phyloP scores from a whole-genome alignment of 1,140 invertebrate species.

The Dolichoris vasculosae region DNA sequence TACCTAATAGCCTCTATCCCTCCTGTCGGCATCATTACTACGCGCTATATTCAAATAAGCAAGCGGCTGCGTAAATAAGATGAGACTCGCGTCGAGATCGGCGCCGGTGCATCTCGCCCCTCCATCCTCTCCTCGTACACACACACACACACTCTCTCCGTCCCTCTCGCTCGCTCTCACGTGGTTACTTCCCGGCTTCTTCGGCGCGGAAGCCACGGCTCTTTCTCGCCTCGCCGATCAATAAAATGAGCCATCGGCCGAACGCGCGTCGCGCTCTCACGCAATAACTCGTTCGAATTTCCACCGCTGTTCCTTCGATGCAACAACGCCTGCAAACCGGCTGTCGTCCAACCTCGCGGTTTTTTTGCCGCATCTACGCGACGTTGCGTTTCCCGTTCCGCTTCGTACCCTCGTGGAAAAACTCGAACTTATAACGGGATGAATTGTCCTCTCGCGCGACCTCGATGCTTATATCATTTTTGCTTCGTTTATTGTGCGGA shows the following conservation, averaged over 20 bases:
- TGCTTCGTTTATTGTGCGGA: not conserved
- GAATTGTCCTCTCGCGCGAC: not conserved
- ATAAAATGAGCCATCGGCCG: slow-evolving; percentile 70
- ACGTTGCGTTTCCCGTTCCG: not conserved
- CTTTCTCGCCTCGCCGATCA: slow-evolving; percentile 64
- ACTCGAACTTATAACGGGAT: not conserved
- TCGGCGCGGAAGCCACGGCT: not conserved
- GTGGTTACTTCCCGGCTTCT: not conserved
- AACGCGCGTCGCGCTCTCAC: slow-evolving; percentile 21
- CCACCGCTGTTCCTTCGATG: not conserved
- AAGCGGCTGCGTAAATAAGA: too few species aligned
- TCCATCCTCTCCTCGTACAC: not conserved
- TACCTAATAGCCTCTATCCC: too few species aligned
- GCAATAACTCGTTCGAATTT: not conserved
- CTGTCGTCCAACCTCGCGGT: too few species aligned
- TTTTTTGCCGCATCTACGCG: too few species aligned
- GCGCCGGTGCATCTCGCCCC: not conserved
- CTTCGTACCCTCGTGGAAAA: not conserved
- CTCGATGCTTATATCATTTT: not conserved
- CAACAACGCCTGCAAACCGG: too few species aligned
- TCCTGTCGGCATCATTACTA: too few species aligned
- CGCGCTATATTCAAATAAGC: too few species aligned
- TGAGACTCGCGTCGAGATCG: not conserved
- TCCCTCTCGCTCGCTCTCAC: not conserved
- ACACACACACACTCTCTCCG: not conserved